phyloP scores from a whole-genome alignment of 2,113 vertebrate species.

The Xiphophorus hellerii region DNA sequence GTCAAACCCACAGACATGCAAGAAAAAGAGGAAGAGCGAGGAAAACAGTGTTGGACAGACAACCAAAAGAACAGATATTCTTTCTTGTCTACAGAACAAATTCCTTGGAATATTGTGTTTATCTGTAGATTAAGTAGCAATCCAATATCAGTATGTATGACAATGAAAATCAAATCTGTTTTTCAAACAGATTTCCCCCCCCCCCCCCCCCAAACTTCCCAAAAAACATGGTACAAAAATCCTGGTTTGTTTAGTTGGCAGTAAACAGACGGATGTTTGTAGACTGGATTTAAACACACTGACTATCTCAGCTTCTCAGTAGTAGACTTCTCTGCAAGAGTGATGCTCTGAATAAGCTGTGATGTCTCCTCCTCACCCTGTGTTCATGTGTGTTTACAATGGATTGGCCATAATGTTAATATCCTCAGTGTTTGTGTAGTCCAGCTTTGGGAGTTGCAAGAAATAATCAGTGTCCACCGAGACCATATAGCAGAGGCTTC shows the following conservation, averaged over 20 bases:
- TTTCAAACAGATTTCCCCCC: conserved; percentile 34
- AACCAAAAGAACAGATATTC: conserved; percentile 14
- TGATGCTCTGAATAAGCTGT: conserved; percentile 23
- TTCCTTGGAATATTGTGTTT: conserved; percentile 16
- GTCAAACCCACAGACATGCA: background rate
- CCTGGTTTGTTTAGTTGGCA: conserved; percentile 68
- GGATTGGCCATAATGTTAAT: background rate
- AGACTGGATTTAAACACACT: conserved; percentile 50
- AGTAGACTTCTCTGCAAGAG: conserved; percentile 42
- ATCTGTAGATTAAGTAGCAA: conserved; percentile 21
- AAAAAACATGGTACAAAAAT: conserved; percentile 54
- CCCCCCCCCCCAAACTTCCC: background rate
- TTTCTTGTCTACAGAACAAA: conserved; percentile 10
- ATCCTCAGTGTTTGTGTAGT: conserved; percentile 30
- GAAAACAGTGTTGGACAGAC: conserved; percentile 33
- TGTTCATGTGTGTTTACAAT: background rate
- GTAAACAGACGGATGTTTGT: conserved; percentile 61
- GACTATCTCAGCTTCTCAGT: conserved; percentile 42
- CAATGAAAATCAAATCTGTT: conserved; percentile 62
- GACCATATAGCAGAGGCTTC: conserved; percentile 35
- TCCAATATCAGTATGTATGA: conserved; percentile 60
- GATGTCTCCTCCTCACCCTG: conserved; percentile 10
- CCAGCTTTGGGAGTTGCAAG: conserved; percentile 14
- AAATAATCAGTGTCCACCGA: conserved; percentile 43
- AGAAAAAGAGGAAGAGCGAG: background rate